Evolutionary conservation across 1,140 invertebrate genomes (phyloP).

Genomic region (Rhagoletis zephyria): DNA sequence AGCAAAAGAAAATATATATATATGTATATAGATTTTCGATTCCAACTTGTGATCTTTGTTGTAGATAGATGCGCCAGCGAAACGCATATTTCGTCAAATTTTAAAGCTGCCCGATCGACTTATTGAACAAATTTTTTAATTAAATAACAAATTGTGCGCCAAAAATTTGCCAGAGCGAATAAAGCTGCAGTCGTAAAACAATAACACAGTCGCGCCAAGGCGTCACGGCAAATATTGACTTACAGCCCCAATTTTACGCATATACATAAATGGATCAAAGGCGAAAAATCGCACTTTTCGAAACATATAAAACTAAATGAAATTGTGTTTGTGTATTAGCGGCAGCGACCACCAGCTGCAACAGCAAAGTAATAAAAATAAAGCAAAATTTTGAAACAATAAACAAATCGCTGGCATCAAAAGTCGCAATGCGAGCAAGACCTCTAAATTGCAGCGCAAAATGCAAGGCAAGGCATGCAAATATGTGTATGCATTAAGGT

Average conservation of each 20-base stretch:
- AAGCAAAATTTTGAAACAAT: conserved; percentile 35
- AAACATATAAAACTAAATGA: neutral
- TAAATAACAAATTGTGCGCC: neutral
- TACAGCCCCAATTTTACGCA: conserved; percentile 48
- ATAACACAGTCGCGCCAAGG: conserved; percentile 17
- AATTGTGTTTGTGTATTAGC: neutral
- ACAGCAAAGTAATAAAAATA: neutral
- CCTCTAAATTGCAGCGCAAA: conserved; percentile 5
- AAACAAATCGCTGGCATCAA: conserved; percentile 42
- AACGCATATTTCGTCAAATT: too few species aligned
- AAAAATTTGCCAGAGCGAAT: neutral
- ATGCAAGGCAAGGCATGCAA: neutral
- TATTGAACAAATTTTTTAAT: neutral
- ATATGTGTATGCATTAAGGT: neutral
- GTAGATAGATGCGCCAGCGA: too few species aligned
- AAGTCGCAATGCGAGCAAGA: neutral
- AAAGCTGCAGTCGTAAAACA: neutral
- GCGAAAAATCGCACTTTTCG: conserved; percentile 4
- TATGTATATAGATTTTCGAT: too few species aligned
- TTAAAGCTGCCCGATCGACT: neutral
- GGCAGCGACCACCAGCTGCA: conserved; percentile 24
- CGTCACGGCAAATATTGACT: conserved; percentile 37
- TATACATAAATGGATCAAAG: conserved; percentile 50
- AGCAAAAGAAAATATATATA: too few species aligned
- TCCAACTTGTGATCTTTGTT: too few species aligned